Percentiles rank a stretch among this genome's conserved stretches.
Evolutionary conservation across 1,140 invertebrate genomes (phyloP).

Genomic region (Drosophila auraria): DNA sequence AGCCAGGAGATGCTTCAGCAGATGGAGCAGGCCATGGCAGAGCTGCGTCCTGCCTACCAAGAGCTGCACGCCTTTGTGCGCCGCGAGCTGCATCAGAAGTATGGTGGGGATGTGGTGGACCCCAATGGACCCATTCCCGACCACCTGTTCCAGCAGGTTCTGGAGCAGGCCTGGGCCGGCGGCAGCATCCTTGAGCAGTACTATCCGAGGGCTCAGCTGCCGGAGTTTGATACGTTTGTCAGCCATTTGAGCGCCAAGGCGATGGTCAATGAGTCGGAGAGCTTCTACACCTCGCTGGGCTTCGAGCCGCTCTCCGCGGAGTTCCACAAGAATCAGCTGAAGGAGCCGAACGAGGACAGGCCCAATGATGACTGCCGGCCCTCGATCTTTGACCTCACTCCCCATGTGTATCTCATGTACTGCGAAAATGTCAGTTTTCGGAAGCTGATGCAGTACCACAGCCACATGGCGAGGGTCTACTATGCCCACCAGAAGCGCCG

Average conservation of each 20-base stretch:
- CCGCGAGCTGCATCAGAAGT: constrained; percentile 89
- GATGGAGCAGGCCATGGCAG: constrained; percentile 86
- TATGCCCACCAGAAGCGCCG: constrained; percentile 90
- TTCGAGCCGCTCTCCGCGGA: constrained; percentile 54
- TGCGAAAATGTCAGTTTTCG: constrained; percentile 77
- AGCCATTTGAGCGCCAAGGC: constrained; percentile 56
- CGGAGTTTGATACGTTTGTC: constrained; percentile 73
- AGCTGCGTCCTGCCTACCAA: constrained; percentile 93
- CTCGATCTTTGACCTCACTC: constrained; percentile 74
- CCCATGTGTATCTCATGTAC: constrained; percentile 77
- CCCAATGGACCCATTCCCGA: constrained; percentile 93
- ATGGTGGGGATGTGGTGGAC: constrained; percentile 89
- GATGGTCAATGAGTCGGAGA: constrained; percentile 68
- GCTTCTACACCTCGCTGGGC: constrained; percentile 74
- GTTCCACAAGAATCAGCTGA: constrained; percentile 71
- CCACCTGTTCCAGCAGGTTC: constrained; percentile 89
- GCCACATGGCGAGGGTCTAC: constrained; percentile 92
- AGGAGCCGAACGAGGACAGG: constrained; percentile 72
- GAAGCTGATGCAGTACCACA: constrained; percentile 87
- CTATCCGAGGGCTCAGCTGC: constrained; percentile 65
- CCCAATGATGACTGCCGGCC: constrained; percentile 74
- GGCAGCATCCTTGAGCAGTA: constrained; percentile 75
- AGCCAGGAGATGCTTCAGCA: constrained; percentile 86
- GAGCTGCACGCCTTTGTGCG: constrained; percentile 95
- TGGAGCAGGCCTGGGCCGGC: constrained; percentile 76